Base-by-base conservation (phyloP, 2,113 vertebrate species). In the Caracal caracal region DNA sequence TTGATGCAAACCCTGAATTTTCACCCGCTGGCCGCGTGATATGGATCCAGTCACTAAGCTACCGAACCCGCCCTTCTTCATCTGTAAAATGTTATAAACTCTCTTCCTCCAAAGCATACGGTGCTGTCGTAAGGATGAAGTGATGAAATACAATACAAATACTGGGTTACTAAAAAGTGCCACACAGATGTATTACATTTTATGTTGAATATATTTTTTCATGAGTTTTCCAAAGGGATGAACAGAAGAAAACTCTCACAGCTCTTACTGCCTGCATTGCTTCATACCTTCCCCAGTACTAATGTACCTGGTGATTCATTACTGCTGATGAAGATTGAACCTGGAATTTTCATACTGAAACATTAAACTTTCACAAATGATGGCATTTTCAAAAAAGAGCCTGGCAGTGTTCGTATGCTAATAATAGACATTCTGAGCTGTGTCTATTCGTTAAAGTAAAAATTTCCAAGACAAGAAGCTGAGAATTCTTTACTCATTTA, bases 401-500 rank as follows among this genome's bases (percentile, higher is more conserved):
- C 61, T 47, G 30, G 78, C 30, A 53, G 65, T 83, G 56, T 65
- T 35, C 93, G 10, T 93, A 82, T 94, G 75, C 65, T 90, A 76
- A 76, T 43, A 93, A 82, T 5, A 97, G 75, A 95, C 19, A 96
- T 43, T 68, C 35, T 65, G 63, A 92, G 24, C 91, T 19, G 0
- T 86, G 40, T 85, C 68, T 89, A 30, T 73, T 95, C 40, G 93
- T 96, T 94, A 96, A 94, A 91, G 43, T 33, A 84, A 88, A 94
- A 93, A 85, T 75, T 95, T 85, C 97, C 82, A 87, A 49, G 70
- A 35, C 24, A 81, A 61, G 20, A 95, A 97, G 35, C 65, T 90
- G 89, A 93, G 92, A 83, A 92, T 75, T 97, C 87, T 63, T 94
- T 82, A 94, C 92, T 98, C 49, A 94, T 96, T 92, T 89, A 16